phyloP scores from a whole-genome alignment of 2,888 invertebrate genomes.

The Epiblema foenella region DNA sequence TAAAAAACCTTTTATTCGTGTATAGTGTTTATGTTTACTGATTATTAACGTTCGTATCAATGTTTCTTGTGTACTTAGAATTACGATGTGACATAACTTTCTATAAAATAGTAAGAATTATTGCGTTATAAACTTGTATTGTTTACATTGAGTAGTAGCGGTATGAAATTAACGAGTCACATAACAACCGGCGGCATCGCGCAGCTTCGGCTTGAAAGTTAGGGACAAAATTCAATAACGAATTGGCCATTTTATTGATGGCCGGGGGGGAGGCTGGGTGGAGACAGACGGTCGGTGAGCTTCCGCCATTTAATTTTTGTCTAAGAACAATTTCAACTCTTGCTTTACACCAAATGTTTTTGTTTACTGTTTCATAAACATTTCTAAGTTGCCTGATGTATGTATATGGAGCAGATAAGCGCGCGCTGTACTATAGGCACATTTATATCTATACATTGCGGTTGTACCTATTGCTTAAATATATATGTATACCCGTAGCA shows the following conservation, averaged over 20 bases:
- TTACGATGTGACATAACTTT: conserved; percentile 82
- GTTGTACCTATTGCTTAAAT: conserved; percentile 35
- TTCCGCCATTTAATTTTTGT: conserved; percentile 79
- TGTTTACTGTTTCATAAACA: conserved; percentile 64
- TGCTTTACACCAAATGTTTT: conserved; percentile 60
- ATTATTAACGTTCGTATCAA: conserved; percentile 62
- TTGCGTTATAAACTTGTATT: conserved; percentile 66
- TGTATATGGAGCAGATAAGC: conserved; percentile 43
- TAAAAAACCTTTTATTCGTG: conserved; percentile 59
- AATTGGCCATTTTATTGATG: conserved; percentile 86
- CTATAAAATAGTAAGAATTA: conserved; percentile 65
- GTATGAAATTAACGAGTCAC: conserved; percentile 73
- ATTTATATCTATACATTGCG: conserved; percentile 25
- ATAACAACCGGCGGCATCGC: conserved; percentile 79
- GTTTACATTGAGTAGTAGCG: conserved; percentile 76
- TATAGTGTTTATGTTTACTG: conserved; percentile 67
- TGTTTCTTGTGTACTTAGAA: conserved; percentile 68
- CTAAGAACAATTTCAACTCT: conserved; percentile 53
- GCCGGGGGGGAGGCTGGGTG: conserved; percentile 82
- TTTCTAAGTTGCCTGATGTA: conserved; percentile 51
- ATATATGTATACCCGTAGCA: conserved; percentile 33
- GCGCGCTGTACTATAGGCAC: conserved; percentile 37
- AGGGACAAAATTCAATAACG: conserved; percentile 83
- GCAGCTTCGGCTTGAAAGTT: conserved; percentile 78
- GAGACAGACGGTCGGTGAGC: conserved; percentile 77